A percentile compares a stretch with the other conserved stretches of the same genome.
These are phyloP conservation scores for Sminthurides bifidus DNA, from an alignment of 1,140 invertebrate genomes.

Conservation along the genomic window DNA sequence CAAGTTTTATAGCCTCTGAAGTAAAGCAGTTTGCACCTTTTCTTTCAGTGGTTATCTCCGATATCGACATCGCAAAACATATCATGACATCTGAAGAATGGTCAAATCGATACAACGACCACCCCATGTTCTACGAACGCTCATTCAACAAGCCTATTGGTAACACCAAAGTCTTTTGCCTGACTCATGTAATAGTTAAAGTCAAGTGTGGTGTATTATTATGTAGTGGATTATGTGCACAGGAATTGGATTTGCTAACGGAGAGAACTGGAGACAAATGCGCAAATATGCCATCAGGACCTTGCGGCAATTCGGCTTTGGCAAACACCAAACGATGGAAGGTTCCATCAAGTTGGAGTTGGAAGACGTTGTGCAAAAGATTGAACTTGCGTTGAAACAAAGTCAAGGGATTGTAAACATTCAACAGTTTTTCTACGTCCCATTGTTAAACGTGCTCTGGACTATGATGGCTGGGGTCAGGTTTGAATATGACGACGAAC, in stretches of 20 bases:
- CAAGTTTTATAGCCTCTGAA: neutral
- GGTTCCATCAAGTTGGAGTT: conserved; percentile 56
- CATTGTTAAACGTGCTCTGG: conserved; percentile 49
- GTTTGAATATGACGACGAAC: conserved; percentile 36
- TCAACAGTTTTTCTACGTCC: conserved; percentile 25
- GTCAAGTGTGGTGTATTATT: too few species aligned
- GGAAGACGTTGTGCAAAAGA: too few species aligned
- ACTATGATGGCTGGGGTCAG: conserved; percentile 66
- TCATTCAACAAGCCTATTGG: conserved; percentile 1
- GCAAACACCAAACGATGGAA: conserved; percentile 54
- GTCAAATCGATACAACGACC: neutral
- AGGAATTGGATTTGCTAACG: conserved; percentile 58
- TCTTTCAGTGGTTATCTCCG: conserved; percentile 5
- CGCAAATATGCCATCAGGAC: conserved; percentile 62
- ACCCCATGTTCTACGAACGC: neutral
- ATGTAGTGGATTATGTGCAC: too few species aligned
- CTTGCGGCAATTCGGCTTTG: conserved; percentile 66
- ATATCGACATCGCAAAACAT: conserved; percentile 11
- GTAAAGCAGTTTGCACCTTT: neutral
- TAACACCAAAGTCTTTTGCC: too few species aligned
- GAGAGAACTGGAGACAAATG: conserved; percentile 68
- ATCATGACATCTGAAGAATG: conserved; percentile 1
- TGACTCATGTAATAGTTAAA: too few species aligned
- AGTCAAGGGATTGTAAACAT: neutral
- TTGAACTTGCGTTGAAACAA: conserved; percentile 32